Evolutionary conservation across 2,113 vertebrate genomes (phyloP), one percentile per base, ranked within the genome.

Genomic region (Conger conger): DNA sequence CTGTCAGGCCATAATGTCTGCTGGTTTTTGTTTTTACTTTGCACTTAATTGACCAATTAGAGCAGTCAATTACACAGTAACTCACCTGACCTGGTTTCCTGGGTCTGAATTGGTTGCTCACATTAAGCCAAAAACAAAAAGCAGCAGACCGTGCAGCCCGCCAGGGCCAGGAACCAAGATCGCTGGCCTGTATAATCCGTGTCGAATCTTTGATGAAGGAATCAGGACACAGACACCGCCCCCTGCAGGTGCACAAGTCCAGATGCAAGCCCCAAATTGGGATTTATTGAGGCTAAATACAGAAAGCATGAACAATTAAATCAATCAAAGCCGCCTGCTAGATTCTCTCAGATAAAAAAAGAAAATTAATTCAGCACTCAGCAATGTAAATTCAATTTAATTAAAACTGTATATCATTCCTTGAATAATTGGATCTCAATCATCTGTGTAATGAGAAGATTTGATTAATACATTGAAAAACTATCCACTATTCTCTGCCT

Each of bases 371-470:
- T 92, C 86, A 82, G 40, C 63, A 35, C 83, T 86, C 83, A 92
- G 87, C 88, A 88, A 89, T 89, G 86, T 87, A 91, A 91, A 94
- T 92, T 89, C 57, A 82, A 87, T 90, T 91, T 84, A 92, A 93
- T 92, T 93, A 92, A 92, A 92, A 90, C 83, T 88, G 86, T 88
- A 92, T 89, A 89, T 90, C 85, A 87, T 89, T 87, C 80, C 80
- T 87, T 84, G 85, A 91, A 90, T 93, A 92, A 93, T 92, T 92
- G 88, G 88, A 90, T 91, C 87, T 90, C 89, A 91, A 92, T 92
- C 91, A 92, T 91, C 90, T 93, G 92, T 92, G 89, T 92, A 93
- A 93, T 92, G 86, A 92, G 90, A 92, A 85, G 86, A 63, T 91
- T 92, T 92, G 87, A 92, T 92, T 91, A 91, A 90, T 89, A 87